Conservation (phyloP, 1,140 invertebrate genomes). For the Pissodes strobi region DNA sequence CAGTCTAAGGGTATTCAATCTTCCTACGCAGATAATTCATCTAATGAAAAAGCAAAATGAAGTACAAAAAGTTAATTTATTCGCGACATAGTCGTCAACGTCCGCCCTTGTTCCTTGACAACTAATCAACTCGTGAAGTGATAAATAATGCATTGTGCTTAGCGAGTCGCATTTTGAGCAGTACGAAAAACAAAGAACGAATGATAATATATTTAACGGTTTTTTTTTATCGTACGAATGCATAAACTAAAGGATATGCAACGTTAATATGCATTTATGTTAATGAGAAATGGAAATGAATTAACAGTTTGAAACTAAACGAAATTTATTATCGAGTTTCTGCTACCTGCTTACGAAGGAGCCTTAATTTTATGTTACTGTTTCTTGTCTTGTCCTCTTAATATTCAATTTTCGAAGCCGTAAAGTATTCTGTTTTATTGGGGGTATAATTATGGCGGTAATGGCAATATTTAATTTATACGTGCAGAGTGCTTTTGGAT, state of each 20-base stretch:
- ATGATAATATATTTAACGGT: slow-evolving; percentile 21
- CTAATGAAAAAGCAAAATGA: no score
- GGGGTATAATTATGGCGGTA: no score
- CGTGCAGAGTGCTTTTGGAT: no score
- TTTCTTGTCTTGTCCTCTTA: slow-evolving; percentile 2
- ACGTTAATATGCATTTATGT: slow-evolving; percentile 13
- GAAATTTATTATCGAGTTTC: slow-evolving; percentile 7
- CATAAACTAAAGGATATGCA: slow-evolving; percentile 17
- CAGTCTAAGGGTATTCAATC: no score
- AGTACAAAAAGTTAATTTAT: slow-evolving; percentile 20
- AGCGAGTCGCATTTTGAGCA: slow-evolving; percentile 2
- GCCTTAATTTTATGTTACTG: slow-evolving; percentile 2
- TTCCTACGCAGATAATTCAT: no score
- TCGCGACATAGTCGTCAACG: slow-evolving; percentile 12
- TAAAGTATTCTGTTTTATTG: no score
- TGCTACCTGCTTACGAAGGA: slow-evolving; percentile 3
- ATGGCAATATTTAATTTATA: no score
- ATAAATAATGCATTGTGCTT: slow-evolving; percentile 9
- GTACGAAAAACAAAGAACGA: not conserved
- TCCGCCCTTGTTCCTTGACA: slow-evolving; percentile 12
- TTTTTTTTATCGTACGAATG: slow-evolving; percentile 9
- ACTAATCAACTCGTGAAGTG: slow-evolving; percentile 7
- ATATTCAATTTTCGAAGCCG: no score
- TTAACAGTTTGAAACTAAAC: slow-evolving; percentile 3
- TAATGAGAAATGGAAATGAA: slow-evolving; percentile 6